phyloP scores from a whole-genome alignment of 2,797 vertebrate species.

The Columba guinea region DNA sequence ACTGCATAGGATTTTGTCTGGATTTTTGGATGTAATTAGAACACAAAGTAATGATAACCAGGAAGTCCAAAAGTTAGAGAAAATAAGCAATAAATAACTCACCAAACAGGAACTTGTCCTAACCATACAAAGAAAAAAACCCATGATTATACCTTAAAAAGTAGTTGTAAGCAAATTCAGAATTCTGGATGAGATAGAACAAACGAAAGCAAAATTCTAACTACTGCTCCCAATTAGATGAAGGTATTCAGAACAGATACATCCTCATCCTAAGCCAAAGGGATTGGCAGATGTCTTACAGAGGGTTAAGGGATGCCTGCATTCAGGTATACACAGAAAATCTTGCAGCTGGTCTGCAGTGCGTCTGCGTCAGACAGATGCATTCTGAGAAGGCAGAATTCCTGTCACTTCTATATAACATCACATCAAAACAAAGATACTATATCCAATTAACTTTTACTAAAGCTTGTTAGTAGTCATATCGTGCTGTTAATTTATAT shows the following conservation, averaged over 20 bases:
- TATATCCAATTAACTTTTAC: background rate
- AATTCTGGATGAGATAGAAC: background rate
- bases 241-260: background rate
- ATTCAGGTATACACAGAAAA: background rate
- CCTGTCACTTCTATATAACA: background rate
- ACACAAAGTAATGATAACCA: background rate
- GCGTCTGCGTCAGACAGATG: background rate
- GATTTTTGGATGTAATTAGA: background rate
- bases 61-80: background rate
- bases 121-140: background rate
- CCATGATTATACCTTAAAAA: background rate
- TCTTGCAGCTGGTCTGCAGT: background rate
- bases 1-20: background rate
- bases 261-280: background rate
- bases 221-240: background rate
- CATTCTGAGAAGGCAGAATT: background rate
- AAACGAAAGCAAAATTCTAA: background rate
- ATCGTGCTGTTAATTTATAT: background rate
- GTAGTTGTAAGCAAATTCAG: background rate
- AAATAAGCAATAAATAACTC: background rate
- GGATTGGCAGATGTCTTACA: background rate
- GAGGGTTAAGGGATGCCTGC: background rate
- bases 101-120: background rate
- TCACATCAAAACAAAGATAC: background rate
- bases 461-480: background rate